Percentiles rank a stretch among this genome's conserved stretches.
phyloP scores from a whole-genome alignment of 2,113 vertebrate genomes.

The Elgaria multicarinata region DNA sequence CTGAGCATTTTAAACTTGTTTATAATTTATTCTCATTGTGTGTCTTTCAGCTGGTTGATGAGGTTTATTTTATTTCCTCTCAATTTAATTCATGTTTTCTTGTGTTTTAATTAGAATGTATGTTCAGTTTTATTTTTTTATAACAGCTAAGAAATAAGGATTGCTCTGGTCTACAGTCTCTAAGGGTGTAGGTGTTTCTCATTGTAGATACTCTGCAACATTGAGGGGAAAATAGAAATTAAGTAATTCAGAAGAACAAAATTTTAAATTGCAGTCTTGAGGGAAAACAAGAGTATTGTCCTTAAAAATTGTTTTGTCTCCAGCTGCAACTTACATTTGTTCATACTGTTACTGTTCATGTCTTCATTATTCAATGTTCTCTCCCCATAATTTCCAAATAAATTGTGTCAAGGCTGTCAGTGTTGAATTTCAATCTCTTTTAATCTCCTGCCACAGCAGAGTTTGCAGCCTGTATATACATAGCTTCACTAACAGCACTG shows the following conservation, averaged over 20 bases:
- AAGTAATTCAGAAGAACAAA: conserved; percentile 47
- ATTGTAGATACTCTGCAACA: conserved; percentile 37
- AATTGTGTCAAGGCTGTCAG: conserved; percentile 55
- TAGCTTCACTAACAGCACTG: conserved; percentile 5
- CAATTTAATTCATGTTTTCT: too few species aligned
- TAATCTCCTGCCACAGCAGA: conserved; percentile 28
- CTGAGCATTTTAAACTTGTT: too few species aligned
- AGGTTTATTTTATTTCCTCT: too few species aligned
- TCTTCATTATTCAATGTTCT: conserved; percentile 66
- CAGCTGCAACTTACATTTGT: conserved; percentile 58
- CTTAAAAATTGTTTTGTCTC: conserved; percentile 59
- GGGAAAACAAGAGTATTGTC: conserved; percentile 36
- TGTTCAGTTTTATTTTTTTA: too few species aligned
- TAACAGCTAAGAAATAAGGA: neutral
- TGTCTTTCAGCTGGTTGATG: too few species aligned
- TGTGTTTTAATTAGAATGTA: too few species aligned
- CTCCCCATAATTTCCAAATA: conserved; percentile 57
- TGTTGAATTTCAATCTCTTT: conserved; percentile 39
- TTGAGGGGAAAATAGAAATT: neutral
- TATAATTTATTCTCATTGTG: too few species aligned
- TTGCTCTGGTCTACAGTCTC: neutral
- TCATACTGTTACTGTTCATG: conserved; percentile 59
- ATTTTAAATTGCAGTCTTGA: conserved; percentile 46
- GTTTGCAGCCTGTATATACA: conserved; percentile 2
- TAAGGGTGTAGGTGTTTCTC: conserved; percentile 37